Conservation (phyloP, 2,113 vertebrate genomes). For the Crotalus viridis region DNA sequence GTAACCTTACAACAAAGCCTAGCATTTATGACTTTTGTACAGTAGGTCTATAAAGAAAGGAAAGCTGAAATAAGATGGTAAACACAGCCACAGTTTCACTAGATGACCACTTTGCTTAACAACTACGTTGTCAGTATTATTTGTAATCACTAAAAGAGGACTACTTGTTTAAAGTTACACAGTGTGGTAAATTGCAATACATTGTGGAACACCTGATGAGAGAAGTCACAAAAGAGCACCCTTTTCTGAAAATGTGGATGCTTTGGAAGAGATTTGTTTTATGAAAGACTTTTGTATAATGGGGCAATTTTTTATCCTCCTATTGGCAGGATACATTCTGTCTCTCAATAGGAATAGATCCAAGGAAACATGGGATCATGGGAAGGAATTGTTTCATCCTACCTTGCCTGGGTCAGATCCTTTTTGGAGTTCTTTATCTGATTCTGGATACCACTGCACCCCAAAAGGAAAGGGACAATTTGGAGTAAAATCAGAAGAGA, state of each 20-base stretch:
- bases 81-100: not conserved
- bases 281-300: not conserved
- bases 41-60: not conserved
- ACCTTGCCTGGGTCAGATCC: not conserved
- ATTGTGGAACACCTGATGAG: not conserved
- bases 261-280: not conserved
- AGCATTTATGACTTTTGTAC: not conserved
- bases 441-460: too few species aligned
- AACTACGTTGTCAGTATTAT: not conserved
- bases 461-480: not conserved
- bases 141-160: not conserved
- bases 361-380: not conserved
- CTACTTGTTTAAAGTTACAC: not conserved
- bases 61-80: not conserved
- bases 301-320: not conserved
- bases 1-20: not conserved
- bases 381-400: not conserved
- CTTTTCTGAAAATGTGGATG: not conserved
- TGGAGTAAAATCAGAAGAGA: not conserved
- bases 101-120: not conserved
- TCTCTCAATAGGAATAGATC: not conserved
- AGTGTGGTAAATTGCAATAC: not conserved
- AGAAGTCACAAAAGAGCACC: not conserved
- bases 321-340: not conserved
- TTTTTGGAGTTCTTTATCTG: not conserved